Percentiles rank a stretch among this genome's conserved stretches.
These are phyloP conservation scores for Rhegmatorhina hoffmannsi DNA, from an alignment of 2,113 vertebrate genomes.

Conservation along the genomic window DNA sequence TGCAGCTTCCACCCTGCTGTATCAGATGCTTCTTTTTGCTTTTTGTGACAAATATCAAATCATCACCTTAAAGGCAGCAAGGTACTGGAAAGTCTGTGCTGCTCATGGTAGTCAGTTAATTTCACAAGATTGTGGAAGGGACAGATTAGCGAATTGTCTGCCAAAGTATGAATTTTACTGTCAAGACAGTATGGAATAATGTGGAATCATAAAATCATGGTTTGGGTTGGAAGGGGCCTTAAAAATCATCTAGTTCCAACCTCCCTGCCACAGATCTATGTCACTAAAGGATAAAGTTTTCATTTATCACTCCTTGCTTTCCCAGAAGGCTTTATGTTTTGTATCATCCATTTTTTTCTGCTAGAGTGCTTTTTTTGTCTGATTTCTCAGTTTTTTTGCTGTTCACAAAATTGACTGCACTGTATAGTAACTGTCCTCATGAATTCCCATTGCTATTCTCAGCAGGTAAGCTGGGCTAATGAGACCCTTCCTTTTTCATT, in stretches of 20 bases:
- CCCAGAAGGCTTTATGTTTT: neutral
- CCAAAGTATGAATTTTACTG: neutral
- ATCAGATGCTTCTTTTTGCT: neutral
- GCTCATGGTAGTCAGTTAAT: neutral
- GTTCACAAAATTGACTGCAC: neutral
- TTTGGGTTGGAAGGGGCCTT: neutral
- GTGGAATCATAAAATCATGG: neutral
- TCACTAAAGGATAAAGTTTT: neutral
- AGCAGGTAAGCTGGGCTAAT: neutral
- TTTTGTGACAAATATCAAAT: neutral
- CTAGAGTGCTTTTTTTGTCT: neutral
- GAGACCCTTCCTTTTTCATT: constrained; percentile 37
- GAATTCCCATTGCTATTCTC: constrained; percentile 35
- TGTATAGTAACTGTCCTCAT: neutral
- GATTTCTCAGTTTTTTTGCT: neutral
- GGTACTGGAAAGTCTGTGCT: neutral
- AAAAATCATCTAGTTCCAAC: neutral
- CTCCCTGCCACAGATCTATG: neutral
- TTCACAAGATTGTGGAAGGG: neutral
- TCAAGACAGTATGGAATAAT: neutral
- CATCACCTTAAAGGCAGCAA: neutral
- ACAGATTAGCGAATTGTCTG: neutral
- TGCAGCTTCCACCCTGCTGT: neutral
- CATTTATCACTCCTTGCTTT: neutral
- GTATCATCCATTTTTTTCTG: neutral